Base-by-base conservation (phyloP, 2,113 vertebrate species). In the Nothoprocta pentlandii region DNA sequence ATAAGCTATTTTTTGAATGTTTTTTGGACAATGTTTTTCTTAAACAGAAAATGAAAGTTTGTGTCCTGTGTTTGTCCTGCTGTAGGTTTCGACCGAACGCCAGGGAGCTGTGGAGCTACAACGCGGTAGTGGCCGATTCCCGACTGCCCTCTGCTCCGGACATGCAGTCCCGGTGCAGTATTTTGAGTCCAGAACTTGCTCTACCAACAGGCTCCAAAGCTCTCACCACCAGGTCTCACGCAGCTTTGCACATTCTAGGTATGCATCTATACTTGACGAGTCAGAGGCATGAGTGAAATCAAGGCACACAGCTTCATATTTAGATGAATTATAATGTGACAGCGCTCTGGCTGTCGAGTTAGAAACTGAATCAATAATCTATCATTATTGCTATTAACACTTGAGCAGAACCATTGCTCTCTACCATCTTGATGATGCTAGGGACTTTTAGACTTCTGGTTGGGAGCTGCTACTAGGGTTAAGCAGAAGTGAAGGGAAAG, bases 181-280 rank as follows among this genome's bases (percentile, higher is more conserved):
- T 99, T 94, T 98, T 99, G 42, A 99, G 99, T 89, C 99, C 99
- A 80, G 99, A 99, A 94, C 98, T 99, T 82, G 99, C 99, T 41
- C 90, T 99, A 30, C 99, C 99, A 4, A 98, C 99, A 39, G 99
- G 99, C 81, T 98, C 98, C 8, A 98, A 99, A 84, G 99, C 99
- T 92, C 97, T 98, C 14, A 99, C 99, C 71, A 99, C 99, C 41
- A 98, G 99, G 51, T 99, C 99, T 83, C 99, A 99, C 66, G 99
- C 99, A 95, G 99, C 99, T 85, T 98, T 99, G 94, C 99, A 99
- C 95, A 99, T 99, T 95, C 98, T 99, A 74, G 99, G 99, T 99
- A 98, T 61, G 10, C n/a, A 87, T 85, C 74, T 93, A 23, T 71
- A 67, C 6, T n/a, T 82, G 10, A 32, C 39, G 16, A n/a, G 15